Conservation (phyloP, 2,888 invertebrate genomes). For the Drosophila crucigera region DNA sequence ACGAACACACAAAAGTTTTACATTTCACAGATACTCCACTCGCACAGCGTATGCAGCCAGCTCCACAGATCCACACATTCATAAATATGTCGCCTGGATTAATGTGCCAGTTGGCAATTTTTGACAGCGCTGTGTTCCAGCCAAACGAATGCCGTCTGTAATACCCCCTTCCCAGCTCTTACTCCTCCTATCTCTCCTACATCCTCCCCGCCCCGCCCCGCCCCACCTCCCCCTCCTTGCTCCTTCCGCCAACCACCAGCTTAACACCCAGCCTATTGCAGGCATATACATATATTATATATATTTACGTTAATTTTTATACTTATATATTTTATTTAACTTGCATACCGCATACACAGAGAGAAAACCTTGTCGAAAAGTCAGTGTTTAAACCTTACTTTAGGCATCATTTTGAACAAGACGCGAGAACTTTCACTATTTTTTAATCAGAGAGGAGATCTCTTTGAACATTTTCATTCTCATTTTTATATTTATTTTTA, state of each 20-base stretch:
- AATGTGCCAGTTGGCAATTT: constrained; percentile 82
- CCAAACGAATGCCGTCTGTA: constrained; percentile 48
- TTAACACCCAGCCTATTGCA: not conserved
- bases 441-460: not conserved
- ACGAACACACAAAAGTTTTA: constrained; percentile 58
- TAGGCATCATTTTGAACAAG: not conserved
- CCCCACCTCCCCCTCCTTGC: too few relatives aligned
- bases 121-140: constrained; percentile 75
- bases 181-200: not conserved
- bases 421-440: not conserved
- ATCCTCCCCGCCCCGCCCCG: fast-evolving
- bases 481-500: not conserved
- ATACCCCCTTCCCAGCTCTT: not conserved
- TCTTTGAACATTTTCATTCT: not conserved
- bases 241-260: not conserved
- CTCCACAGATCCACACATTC: constrained; percentile 62
- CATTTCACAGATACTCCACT: constrained; percentile 55
- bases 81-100: constrained; percentile 82
- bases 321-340: not conserved
- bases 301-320: constrained; percentile 1
- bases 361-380: not conserved
- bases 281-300: constrained; percentile 4
- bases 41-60: constrained; percentile 11
- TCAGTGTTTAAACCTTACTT: not conserved
- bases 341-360: not conserved